A percentile compares a stretch with the other conserved stretches of the same genome.
Evolutionary conservation across 2,113 vertebrate species (phyloP).

Genomic region (Nothobranchius kuhntae): DNA sequence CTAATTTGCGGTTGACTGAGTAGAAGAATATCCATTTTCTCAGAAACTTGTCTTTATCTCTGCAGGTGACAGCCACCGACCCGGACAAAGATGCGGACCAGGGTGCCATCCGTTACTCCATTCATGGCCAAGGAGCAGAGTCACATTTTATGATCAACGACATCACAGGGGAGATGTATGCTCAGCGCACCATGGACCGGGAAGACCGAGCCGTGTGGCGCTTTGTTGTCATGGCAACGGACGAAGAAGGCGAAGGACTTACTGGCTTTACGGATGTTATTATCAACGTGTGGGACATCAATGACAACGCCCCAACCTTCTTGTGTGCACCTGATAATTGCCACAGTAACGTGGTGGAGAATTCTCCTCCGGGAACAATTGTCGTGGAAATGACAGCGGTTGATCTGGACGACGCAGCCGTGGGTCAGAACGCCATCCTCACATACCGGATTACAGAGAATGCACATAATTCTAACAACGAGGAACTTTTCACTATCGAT

Average conservation of each 20-base stretch:
- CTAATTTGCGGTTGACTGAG: conserved; percentile 43
- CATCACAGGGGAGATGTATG: conserved; percentile 85
- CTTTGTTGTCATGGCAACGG: conserved; percentile 89
- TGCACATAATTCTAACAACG: conserved; percentile 39
- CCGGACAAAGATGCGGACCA: conserved; percentile 85
- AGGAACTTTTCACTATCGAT: conserved; percentile 82
- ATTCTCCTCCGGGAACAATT: conserved; percentile 81
- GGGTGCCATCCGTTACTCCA: conserved; percentile 85
- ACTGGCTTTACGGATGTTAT: conserved; percentile 91
- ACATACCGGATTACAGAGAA: conserved; percentile 83
- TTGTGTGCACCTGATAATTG: conserved; percentile 82
- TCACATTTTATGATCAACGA: conserved; percentile 89
- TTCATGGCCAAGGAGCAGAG: conserved; percentile 86
- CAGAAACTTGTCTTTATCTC: conserved; percentile 54
- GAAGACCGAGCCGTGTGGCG: conserved; percentile 87
- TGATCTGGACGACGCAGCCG: conserved; percentile 84
- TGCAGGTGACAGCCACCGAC: conserved; percentile 87
- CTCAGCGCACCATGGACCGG: conserved; percentile 84
- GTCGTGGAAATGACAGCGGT: conserved; percentile 87
- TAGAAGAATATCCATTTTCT: conserved; percentile 46
- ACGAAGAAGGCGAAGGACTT: conserved; percentile 88
- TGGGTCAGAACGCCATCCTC: conserved; percentile 86
- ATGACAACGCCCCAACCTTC: conserved; percentile 86
- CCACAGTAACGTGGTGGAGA: conserved; percentile 82
- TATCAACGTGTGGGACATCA: conserved; percentile 89